Conservation (phyloP, 2,888 invertebrate genomes). For the Amphiduros pacificus region DNA sequence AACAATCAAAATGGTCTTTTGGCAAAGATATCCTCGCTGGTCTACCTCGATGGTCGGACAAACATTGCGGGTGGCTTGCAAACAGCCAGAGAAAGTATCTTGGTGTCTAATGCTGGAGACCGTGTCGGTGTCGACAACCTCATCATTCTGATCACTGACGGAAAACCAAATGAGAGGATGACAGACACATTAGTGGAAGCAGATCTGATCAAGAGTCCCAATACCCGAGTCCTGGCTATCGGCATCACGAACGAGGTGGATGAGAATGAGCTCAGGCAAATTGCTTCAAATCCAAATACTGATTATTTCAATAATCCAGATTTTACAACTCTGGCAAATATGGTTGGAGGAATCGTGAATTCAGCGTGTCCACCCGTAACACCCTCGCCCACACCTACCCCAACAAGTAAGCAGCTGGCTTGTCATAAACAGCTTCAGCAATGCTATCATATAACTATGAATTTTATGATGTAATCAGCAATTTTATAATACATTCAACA, state of each 20-base stretch:
- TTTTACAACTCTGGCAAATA: not conserved
- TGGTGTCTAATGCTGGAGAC: too few relatives aligned
- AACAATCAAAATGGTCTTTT: too few relatives aligned
- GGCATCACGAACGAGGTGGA: constrained; percentile 3
- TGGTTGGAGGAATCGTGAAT: not conserved
- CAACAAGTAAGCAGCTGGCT: not conserved
- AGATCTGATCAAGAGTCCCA: not conserved
- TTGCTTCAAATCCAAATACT: not conserved
- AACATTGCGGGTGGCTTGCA: too few relatives aligned
- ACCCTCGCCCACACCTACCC: not conserved
- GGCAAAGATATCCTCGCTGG: too few relatives aligned
- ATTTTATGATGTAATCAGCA: too few relatives aligned
- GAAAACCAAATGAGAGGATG: not conserved
- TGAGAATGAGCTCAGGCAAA: not conserved
- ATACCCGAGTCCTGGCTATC: not conserved
- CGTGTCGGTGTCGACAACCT: not conserved
- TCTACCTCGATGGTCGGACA: too few relatives aligned
- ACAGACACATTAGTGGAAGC: not conserved
- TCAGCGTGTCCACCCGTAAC: not conserved
- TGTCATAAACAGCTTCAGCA: too few relatives aligned
- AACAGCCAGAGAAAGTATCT: too few relatives aligned
- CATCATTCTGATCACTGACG: not conserved
- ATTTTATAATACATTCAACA: too few relatives aligned
- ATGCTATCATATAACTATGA: too few relatives aligned
- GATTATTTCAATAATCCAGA: not conserved